Percentiles rank a stretch among this genome's conserved stretches.
Evolutionary conservation across 2,797 vertebrate genomes (phyloP).

Genomic region (Vultur gryphus): DNA sequence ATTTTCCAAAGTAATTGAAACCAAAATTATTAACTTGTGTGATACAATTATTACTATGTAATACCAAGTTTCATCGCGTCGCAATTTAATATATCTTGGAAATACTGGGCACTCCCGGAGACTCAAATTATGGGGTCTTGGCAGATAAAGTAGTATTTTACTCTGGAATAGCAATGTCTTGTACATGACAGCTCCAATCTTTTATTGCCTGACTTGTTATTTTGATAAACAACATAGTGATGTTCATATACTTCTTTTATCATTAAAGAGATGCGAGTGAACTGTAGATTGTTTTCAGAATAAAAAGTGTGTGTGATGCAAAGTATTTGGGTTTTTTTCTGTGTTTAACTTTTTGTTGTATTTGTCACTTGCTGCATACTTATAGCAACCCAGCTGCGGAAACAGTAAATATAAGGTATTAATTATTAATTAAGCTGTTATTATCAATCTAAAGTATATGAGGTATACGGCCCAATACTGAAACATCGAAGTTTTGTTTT

Average conservation of each 20-base stretch:
- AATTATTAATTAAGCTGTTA: background rate
- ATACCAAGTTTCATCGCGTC: background rate
- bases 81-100: background rate
- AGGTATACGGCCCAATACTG: background rate
- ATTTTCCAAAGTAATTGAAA: background rate
- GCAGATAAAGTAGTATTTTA: background rate
- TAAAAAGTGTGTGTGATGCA: background rate
- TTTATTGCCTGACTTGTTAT: background rate
- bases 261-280: background rate
- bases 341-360: background rate
- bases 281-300: background rate
- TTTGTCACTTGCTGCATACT: background rate
- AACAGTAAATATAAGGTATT: background rate
- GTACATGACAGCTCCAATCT: background rate
- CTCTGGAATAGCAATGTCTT: background rate
- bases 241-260: background rate
- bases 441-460: background rate
- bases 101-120: background rate
- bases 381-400: background rate
- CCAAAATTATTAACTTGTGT: background rate
- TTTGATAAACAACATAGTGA: background rate
- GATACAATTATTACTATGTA: background rate
- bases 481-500: background rate
- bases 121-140: background rate
- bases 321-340: background rate